A percentile compares a stretch with the other conserved stretches of the same genome.
phyloP scores from a whole-genome alignment of 2,113 vertebrate species.

The Eptesicus fuscus region DNA sequence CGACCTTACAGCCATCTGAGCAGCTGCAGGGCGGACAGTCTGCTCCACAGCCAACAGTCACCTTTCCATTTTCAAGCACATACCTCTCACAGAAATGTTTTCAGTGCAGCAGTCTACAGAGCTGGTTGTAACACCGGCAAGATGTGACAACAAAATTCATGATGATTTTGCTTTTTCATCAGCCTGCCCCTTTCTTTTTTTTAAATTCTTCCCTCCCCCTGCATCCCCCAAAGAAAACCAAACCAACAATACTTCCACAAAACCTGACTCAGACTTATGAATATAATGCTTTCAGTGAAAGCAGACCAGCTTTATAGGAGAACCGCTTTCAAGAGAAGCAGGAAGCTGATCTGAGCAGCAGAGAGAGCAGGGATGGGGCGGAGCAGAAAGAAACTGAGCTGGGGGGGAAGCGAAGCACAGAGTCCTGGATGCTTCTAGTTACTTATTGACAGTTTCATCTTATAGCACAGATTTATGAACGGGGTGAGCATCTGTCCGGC shows the following conservation, averaged over 20 bases:
- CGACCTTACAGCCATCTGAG: not conserved
- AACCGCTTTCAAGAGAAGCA: conserved; percentile 77
- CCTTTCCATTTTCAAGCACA: conserved; percentile 69
- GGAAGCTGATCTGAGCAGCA: conserved; percentile 83
- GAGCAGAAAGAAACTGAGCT: conserved; percentile 73
- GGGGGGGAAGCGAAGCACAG: conserved; percentile 68
- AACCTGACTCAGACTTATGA: conserved; percentile 62
- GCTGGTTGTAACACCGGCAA: conserved; percentile 61
- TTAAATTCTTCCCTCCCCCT: not conserved
- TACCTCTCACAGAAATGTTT: conserved; percentile 63
- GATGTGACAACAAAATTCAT: conserved; percentile 69
- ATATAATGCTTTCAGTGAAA: conserved; percentile 75
- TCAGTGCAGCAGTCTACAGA: conserved; percentile 71
- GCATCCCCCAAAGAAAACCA: conserved; percentile 34
- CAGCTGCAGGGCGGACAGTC: not conserved
- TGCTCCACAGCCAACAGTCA: conserved; percentile 53
- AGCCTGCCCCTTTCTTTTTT: not conserved
- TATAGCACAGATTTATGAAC: conserved; percentile 49
- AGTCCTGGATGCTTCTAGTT: conserved; percentile 58
- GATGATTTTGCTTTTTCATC: conserved; percentile 50
- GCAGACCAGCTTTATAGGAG: conserved; percentile 62
- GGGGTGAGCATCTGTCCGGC: not conserved
- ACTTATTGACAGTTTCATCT: conserved; percentile 63
- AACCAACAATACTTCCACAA: conserved; percentile 42
- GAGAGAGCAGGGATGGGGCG: conserved; percentile 78